phyloP scores from a whole-genome alignment of 2,888 invertebrate genomes.

The Tipula confusa region DNA sequence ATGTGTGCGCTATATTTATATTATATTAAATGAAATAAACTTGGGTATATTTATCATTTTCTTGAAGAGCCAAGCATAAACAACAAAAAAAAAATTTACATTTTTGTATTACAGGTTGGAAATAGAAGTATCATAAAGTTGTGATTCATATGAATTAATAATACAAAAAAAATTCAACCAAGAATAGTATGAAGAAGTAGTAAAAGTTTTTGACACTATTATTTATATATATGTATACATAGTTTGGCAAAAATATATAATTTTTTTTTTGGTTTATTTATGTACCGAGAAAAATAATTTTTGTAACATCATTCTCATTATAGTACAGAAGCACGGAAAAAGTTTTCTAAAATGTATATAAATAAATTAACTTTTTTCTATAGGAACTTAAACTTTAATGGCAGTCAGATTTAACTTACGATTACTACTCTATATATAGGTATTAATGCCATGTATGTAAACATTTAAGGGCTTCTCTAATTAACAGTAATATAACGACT shows the following conservation, averaged over 20 bases:
- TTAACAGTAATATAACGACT: background rate
- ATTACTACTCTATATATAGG: background rate
- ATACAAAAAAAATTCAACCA: background rate
- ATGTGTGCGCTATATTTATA: background rate
- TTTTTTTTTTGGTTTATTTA: background rate
- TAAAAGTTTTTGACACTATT: background rate
- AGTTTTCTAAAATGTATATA: background rate
- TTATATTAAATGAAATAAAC: background rate
- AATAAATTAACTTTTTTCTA: background rate
- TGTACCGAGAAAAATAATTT: background rate
- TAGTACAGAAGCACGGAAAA: background rate
- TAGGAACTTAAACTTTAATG: background rate
- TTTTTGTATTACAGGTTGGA: background rate
- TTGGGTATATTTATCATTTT: background rate
- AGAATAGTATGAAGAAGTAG: background rate
- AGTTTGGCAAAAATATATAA: background rate
- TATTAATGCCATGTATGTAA: too few species aligned
- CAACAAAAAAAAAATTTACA: background rate
- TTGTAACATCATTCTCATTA: background rate
- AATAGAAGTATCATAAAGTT: background rate
- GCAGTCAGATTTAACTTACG: background rate
- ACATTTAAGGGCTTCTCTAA: background rate
- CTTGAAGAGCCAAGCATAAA: background rate
- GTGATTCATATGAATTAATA: conserved; percentile 20
- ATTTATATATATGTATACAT: too few species aligned